Percentiles rank a stretch among this genome's conserved stretches.
Conservation (phyloP, 2,888 invertebrate genomes). For the Omphaloscelis lunosa region DNA sequence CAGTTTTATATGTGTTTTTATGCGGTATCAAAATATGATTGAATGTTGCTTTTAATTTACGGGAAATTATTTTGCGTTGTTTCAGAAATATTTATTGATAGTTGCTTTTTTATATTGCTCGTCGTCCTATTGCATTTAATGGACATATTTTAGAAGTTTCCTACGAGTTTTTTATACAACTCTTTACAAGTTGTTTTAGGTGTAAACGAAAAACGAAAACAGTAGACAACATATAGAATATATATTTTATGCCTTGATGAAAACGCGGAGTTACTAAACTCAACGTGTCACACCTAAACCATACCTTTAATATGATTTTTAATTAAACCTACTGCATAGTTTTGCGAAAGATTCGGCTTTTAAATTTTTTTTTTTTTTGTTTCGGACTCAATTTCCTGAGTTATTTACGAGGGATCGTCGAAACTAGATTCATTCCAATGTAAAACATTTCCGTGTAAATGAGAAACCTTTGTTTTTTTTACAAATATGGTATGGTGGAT, state of each 20-base stretch:
- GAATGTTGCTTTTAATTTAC: too few species aligned
- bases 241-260: not conserved
- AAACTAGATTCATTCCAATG: conserved; percentile 35
- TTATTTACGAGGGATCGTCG: conserved; percentile 3
- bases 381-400: conserved; percentile 28
- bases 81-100: too few species aligned
- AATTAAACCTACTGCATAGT: not conserved
- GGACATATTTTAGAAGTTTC: not conserved
- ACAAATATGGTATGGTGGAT: not conserved
- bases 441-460: conserved; percentile 10
- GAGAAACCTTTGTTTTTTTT: conserved; percentile 9
- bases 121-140: not conserved
- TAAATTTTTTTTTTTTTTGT: conserved; percentile 47
- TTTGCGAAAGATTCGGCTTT: not conserved
- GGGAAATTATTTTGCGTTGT: too few species aligned
- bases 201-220: not conserved
- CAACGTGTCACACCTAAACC: not conserved
- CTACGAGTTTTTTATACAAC: not conserved
- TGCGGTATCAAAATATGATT: too few species aligned
- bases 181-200: not conserved
- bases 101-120: too few species aligned
- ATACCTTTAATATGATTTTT: conserved; percentile 1
- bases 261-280: not conserved
- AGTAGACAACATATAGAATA: not conserved
- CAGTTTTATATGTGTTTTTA: too few species aligned